Base-by-base conservation (phyloP, 2,113 vertebrate genomes). In the Lipophrys pholis region DNA sequence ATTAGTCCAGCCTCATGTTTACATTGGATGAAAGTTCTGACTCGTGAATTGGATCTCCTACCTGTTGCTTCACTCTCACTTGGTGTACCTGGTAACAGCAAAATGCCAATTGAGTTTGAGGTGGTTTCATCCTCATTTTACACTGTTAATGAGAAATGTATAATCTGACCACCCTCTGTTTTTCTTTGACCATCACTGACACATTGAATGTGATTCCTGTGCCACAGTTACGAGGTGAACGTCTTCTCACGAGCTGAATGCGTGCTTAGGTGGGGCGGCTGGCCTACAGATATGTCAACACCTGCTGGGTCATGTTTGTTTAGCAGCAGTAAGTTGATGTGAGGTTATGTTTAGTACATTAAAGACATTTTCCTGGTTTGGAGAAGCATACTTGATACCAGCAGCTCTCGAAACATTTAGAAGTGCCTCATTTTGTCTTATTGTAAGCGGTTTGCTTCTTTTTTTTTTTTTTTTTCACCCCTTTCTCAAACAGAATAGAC, bases 211-310 rank as follows among this genome's bases (percentile, higher is more conserved):
- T 53, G 41, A 54, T 71, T 64, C 15, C 54, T 56, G 12, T 30
- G 3, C 63, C 56, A 16, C 21, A 56, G 57, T 30, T 30, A 30
- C 21, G 21, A 30, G 21, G 4, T 30, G 21, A 30, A 30, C 2
- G 4, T 30, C 63, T 76, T 68, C 57, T 74, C 50, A 64, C 52
- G 58, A 38, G 43, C 51, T 55, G 60, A 79, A 71, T 43, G 60
- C 56, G 81, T 78, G 58, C 71, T 73, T 69, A 81, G 77, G 83
- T 78, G 79, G 73, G 69, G 84, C 78, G 60, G 58, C 63, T 52
- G 62, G 69, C 65, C 82, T 70, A 64, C 57, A 42, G 76, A 67
- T 81, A 78, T 82, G 78, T 87, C 85, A 87, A 88, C 81, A 83
- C 45, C 45, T 50, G 7, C 56, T 69, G 60, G 67, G 60, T 52